These are phyloP conservation scores for Crotophaga sulcirostris DNA, from an alignment of 2,113 vertebrate species.

Conservation along the genomic window DNA sequence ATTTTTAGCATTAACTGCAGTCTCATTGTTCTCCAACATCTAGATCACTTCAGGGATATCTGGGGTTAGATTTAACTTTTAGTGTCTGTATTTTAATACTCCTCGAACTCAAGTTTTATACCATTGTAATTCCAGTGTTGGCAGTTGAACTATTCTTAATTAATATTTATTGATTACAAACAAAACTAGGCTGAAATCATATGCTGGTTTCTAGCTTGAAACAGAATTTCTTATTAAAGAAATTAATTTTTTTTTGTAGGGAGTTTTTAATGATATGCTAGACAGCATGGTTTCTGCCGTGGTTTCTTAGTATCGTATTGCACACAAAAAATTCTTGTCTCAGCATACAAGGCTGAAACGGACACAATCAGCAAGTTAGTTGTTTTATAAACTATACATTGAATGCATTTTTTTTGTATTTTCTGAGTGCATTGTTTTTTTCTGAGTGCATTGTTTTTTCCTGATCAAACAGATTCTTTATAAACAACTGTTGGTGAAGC, in stretches of 20 bases:
- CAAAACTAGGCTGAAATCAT: neutral
- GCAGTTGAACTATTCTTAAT: neutral
- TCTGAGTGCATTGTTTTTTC: neutral
- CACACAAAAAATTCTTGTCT: neutral
- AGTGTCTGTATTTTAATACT: neutral
- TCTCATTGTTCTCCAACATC: neutral
- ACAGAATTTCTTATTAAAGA: neutral
- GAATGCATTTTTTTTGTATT: neutral
- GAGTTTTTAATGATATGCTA: accelerated
- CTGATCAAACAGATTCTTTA: neutral
- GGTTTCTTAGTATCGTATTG: neutral
- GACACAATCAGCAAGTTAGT: neutral
- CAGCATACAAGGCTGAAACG: neutral
- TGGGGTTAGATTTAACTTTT: neutral
- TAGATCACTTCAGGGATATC: neutral
- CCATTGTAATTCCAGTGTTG: neutral
- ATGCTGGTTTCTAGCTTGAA: neutral
- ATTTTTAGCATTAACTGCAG: neutral
- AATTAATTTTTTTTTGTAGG: neutral
- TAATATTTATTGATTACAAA: neutral
- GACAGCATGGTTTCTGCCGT: neutral
- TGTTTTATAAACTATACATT: neutral
- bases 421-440: neutral
- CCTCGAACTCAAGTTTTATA: neutral
- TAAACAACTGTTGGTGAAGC: neutral